A percentile compares a stretch with the other conserved stretches of the same genome.
Evolutionary conservation across 2,113 vertebrate genomes (phyloP).

Genomic region (Chroicocephalus ridibundus): DNA sequence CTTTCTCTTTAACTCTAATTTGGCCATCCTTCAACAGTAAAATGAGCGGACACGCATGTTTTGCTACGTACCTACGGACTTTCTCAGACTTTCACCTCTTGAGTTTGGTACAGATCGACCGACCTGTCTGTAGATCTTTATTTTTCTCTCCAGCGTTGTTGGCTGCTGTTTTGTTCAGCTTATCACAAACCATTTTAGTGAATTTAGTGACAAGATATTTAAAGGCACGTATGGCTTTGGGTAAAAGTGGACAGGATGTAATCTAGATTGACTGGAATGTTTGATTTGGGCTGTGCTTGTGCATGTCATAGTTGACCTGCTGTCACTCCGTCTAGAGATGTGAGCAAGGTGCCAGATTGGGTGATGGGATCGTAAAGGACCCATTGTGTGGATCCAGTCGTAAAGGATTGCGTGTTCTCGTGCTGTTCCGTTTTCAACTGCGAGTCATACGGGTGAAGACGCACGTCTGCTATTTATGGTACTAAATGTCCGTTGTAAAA

Average conservation of each 20-base stretch:
- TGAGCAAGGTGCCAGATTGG: neutral
- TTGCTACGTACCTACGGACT: fast-evolving
- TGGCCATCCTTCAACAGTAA: neutral
- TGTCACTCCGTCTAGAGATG: neutral
- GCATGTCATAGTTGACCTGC: neutral
- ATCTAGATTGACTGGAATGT: neutral
- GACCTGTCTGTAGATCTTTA: neutral
- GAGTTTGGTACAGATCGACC: fast-evolving
- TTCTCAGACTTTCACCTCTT: neutral
- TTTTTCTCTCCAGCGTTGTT: neutral
- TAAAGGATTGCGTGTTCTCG: no score
- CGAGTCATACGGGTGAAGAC: neutral
- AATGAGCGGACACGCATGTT: neutral
- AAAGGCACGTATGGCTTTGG: neutral
- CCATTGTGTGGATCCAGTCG: neutral
- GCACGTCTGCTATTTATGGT: neutral
- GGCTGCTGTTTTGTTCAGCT: neutral
- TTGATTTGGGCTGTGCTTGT: neutral
- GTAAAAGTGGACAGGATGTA: neutral
- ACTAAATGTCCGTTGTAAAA: neutral
- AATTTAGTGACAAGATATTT: neutral
- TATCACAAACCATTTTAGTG: neutral
- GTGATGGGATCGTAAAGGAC: neutral
- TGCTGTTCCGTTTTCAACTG: neutral
- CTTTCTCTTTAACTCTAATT: neutral